A percentile compares a stretch with the other conserved stretches of the same genome.
phyloP scores from a whole-genome alignment of 23 tunicate species.

The Ciona savignyi region DNA sequence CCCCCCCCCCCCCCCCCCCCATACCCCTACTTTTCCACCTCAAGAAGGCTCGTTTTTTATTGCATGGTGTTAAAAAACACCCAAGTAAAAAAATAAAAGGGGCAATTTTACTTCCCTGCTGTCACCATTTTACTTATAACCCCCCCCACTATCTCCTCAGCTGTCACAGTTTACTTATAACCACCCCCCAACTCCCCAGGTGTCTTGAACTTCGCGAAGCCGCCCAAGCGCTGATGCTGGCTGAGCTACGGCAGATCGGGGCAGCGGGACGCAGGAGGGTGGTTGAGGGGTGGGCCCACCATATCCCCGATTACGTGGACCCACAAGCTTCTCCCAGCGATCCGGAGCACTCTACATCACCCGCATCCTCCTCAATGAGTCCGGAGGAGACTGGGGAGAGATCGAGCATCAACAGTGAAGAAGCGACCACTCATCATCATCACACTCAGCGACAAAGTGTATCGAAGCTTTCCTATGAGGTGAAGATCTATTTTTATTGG shows the following conservation, averaged over 20 bases:
- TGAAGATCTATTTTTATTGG: no score
- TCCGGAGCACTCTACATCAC: constrained; percentile 5
- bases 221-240: constrained; percentile 86
- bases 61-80: no score
- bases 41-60: no score
- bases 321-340: constrained; percentile 8
- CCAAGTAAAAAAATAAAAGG: no score
- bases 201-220: constrained; percentile 93
- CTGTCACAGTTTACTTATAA: no score
- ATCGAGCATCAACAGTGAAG: constrained; percentile 61
- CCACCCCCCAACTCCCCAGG: constrained; percentile 6
- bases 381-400: constrained; percentile 59
- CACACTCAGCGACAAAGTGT: background rate
- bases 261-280: constrained; percentile 55
- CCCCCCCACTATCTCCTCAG: no score
- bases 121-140: no score
- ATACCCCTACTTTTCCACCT: no score
- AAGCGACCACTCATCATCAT: constrained; percentile 21
- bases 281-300: constrained; percentile 58
- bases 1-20: no score
- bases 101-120: no score
- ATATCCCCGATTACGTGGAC: constrained; percentile 69
- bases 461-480: constrained; percentile 45
- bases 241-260: constrained; percentile 86
- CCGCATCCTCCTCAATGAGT: constrained; percentile 29